phyloP scores from a whole-genome alignment of 2,113 vertebrate genomes.

The Eublepharis macularius region DNA sequence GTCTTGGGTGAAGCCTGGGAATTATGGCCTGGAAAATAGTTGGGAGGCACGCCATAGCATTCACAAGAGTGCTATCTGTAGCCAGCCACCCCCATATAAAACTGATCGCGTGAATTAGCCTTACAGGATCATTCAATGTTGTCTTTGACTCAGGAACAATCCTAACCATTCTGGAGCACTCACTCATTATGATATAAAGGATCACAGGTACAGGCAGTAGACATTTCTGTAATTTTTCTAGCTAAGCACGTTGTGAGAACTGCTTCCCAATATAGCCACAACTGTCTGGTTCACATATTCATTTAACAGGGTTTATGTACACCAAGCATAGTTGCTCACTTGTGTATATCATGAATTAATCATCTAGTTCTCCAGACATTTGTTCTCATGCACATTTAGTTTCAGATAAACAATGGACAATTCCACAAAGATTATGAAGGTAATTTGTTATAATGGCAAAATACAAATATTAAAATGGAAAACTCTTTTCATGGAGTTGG shows the following conservation, averaged over 20 bases:
- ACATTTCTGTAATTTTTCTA: not conserved
- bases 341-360: not conserved
- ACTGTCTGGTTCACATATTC: not conserved
- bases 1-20: too few species aligned
- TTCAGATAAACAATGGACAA: constrained; percentile 9
- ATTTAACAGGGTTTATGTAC: not conserved
- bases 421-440: constrained; percentile 11
- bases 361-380: constrained; percentile 14
- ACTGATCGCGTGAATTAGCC: too few species aligned
- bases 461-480: not conserved
- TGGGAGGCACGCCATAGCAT: too few species aligned
- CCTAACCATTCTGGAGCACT: not conserved
- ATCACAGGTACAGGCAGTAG: not conserved
- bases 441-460: constrained; percentile 13
- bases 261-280: not conserved
- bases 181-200: not conserved
- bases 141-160: not conserved
- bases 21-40: too few species aligned
- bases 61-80: not conserved
- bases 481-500: constrained; percentile 36
- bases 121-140: not conserved
- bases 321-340: not conserved
- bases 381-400: not conserved
- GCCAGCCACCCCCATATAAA: too few species aligned
- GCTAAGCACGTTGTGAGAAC: too few species aligned